Percentiles rank a stretch among this genome's conserved stretches.
These are phyloP conservation scores for Delia radicum DNA, from an alignment of 1,140 invertebrate species.

Conservation along the genomic window DNA sequence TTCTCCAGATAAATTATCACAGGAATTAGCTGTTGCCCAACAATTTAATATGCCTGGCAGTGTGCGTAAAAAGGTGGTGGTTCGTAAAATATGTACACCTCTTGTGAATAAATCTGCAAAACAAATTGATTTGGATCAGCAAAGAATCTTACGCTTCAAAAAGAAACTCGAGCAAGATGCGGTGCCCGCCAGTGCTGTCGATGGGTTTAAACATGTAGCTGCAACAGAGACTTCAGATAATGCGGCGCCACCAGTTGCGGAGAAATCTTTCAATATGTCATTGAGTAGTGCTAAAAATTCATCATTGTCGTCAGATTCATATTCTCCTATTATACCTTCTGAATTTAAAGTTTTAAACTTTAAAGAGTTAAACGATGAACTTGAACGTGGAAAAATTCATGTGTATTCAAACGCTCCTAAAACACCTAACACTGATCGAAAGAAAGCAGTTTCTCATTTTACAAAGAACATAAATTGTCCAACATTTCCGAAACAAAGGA, in stretches of 20 bases:
- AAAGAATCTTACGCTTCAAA: neutral
- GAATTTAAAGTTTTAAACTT: conserved; percentile 10
- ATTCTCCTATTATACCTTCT: neutral
- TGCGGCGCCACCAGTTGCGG: neutral
- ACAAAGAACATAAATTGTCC: neutral
- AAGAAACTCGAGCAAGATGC: neutral
- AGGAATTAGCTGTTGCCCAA: neutral
- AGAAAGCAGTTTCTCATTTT: neutral
- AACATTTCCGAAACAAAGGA: neutral
- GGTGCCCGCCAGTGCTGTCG: neutral
- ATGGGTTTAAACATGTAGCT: neutral
- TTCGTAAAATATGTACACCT: neutral
- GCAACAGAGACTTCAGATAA: neutral
- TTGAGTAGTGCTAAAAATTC: neutral
- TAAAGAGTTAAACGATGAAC: conserved; percentile 25
- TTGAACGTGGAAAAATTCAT: conserved; percentile 22
- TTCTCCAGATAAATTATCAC: neutral
- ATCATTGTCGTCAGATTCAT: neutral
- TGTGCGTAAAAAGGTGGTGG: neutral
- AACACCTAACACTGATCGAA: neutral
- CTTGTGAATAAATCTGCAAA: neutral
- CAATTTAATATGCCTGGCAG: neutral
- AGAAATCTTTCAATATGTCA: neutral
- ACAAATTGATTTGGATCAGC: neutral
- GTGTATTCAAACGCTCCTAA: conserved; percentile 10